phyloP scores from a whole-genome alignment of 2,888 invertebrate genomes.

The Perithous albicinctus region DNA sequence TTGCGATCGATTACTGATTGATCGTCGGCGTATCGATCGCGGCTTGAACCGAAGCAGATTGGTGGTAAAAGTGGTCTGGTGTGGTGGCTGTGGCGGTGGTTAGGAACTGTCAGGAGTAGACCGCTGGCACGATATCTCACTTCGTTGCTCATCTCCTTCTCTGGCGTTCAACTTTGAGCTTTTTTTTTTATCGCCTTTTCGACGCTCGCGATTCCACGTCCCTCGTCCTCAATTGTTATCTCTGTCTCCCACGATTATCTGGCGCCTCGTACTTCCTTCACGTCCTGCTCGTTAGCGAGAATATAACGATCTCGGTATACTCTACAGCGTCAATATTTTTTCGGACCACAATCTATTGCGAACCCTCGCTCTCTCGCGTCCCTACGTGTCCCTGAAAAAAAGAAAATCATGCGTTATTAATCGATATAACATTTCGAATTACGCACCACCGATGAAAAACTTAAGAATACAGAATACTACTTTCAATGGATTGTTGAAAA shows the following conservation, averaged over 20 bases:
- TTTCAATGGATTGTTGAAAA: no score
- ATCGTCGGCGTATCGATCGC: conserved; percentile 16
- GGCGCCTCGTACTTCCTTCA: conserved; percentile 36
- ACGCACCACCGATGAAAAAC: no score
- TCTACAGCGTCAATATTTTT: conserved; percentile 80
- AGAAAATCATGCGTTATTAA: conserved; percentile 58
- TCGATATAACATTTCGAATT: neutral
- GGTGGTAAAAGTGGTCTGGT: conserved; percentile 4
- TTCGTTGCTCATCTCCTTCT: conserved; percentile 7
- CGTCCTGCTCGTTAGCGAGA: conserved; percentile 61
- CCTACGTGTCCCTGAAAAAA: conserved; percentile 83
- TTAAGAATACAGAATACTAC: no score
- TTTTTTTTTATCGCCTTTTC: conserved; percentile 4
- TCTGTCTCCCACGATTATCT: conserved; percentile 44
- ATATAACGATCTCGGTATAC: conserved; percentile 68
- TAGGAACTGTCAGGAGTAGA: conserved; percentile 56
- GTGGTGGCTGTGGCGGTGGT: conserved; percentile 20
- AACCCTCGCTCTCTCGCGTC: conserved; percentile 80
- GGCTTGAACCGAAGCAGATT: conserved; percentile 26
- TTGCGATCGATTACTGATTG: neutral
- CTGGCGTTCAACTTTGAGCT: conserved; percentile 1
- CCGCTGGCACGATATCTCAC: conserved; percentile 64
- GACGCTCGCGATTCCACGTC: neutral
- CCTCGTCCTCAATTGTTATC: conserved; percentile 15
- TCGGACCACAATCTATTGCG: conserved; percentile 82